Evolutionary conservation across 2,888 invertebrate genomes (phyloP), one percentile per base, ranked within the genome.

Genomic region (Girardia tigrina): DNA sequence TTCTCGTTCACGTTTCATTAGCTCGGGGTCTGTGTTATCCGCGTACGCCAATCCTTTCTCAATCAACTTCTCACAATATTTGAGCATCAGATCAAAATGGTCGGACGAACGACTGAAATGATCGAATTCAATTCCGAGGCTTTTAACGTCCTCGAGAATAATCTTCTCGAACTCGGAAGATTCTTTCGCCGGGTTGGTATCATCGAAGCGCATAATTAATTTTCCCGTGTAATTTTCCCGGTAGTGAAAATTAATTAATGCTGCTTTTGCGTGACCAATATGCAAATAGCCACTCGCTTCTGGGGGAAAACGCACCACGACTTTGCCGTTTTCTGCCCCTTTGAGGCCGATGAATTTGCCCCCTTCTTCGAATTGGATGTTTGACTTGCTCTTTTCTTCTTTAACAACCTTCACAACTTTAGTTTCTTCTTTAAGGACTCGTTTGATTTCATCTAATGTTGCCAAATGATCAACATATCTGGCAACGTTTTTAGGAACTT

Each of bases 111-210:
- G 92, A 0, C 94, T 92, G 83, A 92, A 94, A 73, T 88, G 82
- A 83, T 99, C 93, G 0, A 93, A 92, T 81, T 91, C 90, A 75
- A 99, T 90, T 82, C 94, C 89, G 72, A 99, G 84, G 88, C 94
- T 87, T 78, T 89, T 88, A 28, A 99, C 87, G 85, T 99, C 98
- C 83, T 93, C 91, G 75, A 95, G 85, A 81, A 99, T 99, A 0
- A 88, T 88, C 87, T 94, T 89, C 83, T 98, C 98, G 86, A 94
- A 99, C 79, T 97, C 91, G 0, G 90, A 90, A 80, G 93, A 92
- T 83, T 98, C 98, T 83, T 98, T 98, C 16, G 94, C 97, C 1
- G 98, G 98, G 86, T 99, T 99, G 2, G 98, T 99, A 83, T 99
- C 98, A 85, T 99, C 98, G 84, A 99, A 99, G 79, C 98, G 88